phyloP scores from a whole-genome alignment of 2,888 invertebrate species.

The Protonemura montana region DNA sequence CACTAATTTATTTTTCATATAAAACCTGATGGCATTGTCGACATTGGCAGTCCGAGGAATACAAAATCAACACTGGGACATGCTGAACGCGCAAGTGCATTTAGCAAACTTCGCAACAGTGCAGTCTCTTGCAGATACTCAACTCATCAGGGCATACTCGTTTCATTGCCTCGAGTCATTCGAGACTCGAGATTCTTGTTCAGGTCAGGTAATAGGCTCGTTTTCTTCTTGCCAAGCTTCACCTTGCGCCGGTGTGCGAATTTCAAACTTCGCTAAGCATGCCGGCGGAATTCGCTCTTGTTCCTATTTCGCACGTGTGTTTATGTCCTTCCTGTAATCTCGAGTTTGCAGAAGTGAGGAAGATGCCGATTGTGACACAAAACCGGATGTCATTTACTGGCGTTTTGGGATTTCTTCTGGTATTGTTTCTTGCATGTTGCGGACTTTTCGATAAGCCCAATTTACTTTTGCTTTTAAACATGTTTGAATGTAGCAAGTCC shows the following conservation, averaged over 20 bases:
- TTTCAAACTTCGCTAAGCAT: neutral
- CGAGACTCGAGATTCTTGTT: neutral
- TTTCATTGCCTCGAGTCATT: neutral
- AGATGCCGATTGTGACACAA: neutral
- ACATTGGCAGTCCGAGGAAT: neutral
- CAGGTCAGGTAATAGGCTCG: slow-evolving; percentile 7
- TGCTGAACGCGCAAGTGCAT: neutral
- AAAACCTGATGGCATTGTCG: neutral
- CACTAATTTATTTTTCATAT: neutral
- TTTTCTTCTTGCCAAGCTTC: neutral
- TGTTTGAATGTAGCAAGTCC: too few relatives aligned
- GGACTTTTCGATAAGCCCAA: too few relatives aligned
- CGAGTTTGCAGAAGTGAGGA: neutral
- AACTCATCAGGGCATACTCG: neutral
- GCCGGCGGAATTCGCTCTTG: neutral
- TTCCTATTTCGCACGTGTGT: neutral
- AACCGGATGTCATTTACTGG: neutral
- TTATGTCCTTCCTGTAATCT: neutral
- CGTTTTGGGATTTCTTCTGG: too few relatives aligned
- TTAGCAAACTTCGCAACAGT: slow-evolving; percentile 2
- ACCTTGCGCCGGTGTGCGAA: neutral
- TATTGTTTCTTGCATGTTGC: too few relatives aligned
- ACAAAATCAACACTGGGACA: neutral
- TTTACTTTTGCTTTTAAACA: too few relatives aligned
- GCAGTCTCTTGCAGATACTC: neutral